These are phyloP conservation scores for Cancer borealis DNA, from an alignment of 2,888 invertebrate species.

Conservation along the genomic window DNA sequence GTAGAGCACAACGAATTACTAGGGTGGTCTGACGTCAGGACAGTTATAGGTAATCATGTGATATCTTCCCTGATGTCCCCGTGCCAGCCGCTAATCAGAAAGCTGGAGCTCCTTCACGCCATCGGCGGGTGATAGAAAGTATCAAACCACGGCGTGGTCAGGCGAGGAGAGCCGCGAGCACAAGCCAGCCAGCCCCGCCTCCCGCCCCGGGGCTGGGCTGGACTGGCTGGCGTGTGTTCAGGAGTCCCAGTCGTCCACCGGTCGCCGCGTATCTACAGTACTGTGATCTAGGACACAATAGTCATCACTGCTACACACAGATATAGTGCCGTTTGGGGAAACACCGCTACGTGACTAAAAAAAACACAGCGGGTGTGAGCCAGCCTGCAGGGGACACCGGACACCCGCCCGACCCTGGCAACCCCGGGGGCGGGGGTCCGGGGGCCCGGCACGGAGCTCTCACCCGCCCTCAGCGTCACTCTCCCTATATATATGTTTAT, in stretches of 20 bases:
- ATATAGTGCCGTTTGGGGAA: constrained; percentile 71
- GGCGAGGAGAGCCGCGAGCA: background rate
- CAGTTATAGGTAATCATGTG: background rate
- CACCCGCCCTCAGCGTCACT: constrained; percentile 26
- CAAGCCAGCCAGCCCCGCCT: constrained; percentile 13
- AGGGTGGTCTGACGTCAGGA: constrained; percentile 28
- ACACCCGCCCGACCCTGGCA: constrained; percentile 11
- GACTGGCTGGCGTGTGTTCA: background rate
- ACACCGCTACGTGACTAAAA: constrained; percentile 66
- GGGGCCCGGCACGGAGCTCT: background rate
- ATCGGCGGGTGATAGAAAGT: constrained; percentile 40
- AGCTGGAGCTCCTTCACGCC: constrained; percentile 52
- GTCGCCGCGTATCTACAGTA: constrained; percentile 60
- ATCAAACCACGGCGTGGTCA: constrained; percentile 60
- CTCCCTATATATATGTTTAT: constrained; percentile 58
- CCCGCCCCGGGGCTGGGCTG: background rate
- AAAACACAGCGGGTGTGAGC: constrained; percentile 57
- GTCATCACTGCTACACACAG: constrained; percentile 71
- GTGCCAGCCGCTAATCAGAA: constrained; percentile 16
- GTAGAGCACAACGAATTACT: constrained; percentile 34
- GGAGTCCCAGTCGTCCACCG: background rate
- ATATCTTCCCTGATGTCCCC: constrained; percentile 1
- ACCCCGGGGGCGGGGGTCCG: constrained; percentile 30
- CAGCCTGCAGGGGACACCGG: background rate
- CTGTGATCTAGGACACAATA: constrained; percentile 73